Conservation (phyloP, 2,888 invertebrate genomes). For the Lysandra coridon region DNA sequence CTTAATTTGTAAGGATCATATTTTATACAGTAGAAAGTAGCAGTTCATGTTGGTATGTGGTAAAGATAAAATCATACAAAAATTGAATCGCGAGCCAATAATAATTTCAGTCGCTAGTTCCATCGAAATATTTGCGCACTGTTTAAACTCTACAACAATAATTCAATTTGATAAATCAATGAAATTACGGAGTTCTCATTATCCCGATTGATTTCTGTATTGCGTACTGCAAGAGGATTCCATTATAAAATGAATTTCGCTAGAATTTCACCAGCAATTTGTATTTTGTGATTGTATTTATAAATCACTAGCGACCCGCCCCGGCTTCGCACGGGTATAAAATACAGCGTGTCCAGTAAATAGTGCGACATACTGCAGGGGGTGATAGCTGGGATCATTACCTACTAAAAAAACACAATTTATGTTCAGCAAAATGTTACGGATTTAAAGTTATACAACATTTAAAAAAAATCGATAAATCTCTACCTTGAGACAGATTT, state of each 20-base stretch:
- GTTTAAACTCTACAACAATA: constrained; percentile 1
- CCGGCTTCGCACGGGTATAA: no score
- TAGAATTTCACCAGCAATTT: background rate
- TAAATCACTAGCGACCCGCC: no score
- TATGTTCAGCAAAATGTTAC: no score
- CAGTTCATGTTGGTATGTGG: background rate
- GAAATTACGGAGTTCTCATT: constrained; percentile 20
- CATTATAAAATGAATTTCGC: constrained; percentile 11
- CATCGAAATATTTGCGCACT: constrained; percentile 20
- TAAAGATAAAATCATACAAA: background rate
- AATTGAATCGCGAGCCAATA: background rate
- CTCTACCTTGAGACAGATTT: no score
- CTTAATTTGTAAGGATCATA: background rate
- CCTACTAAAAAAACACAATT: no score
- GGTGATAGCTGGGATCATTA: no score
- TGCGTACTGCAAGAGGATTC: constrained; percentile 4
- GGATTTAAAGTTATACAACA: no score
- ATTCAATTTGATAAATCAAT: constrained; percentile 15
- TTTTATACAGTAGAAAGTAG: background rate
- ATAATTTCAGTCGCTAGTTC: constrained; percentile 11
- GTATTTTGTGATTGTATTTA: background rate
- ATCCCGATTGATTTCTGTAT: constrained; percentile 32
- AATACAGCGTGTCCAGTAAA: no score
- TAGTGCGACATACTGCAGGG: no score
- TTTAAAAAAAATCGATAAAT: no score